A percentile compares a stretch with the other conserved stretches of the same genome.
Conservation (phyloP, 2,888 invertebrate genomes). For the Calameuta pallipes region DNA sequence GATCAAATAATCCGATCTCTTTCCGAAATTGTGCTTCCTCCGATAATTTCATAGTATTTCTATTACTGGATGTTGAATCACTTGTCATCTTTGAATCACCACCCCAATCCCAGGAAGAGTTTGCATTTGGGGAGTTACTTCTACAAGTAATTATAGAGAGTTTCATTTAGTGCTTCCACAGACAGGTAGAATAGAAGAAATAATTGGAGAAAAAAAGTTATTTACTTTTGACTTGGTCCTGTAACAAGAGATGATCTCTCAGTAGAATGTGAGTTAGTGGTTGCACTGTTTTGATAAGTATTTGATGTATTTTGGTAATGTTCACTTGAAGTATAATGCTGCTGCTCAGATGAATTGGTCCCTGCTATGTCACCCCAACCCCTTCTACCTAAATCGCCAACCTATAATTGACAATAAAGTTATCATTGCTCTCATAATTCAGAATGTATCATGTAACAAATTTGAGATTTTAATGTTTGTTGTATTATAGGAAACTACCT, state of each 20-base stretch:
- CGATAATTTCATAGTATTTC: conserved; percentile 21
- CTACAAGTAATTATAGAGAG: conserved; percentile 24
- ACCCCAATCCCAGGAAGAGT: conserved; percentile 55
- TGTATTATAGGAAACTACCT: conserved; percentile 67
- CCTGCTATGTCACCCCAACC: conserved; percentile 75
- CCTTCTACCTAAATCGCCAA: conserved; percentile 75
- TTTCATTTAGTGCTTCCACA: background rate
- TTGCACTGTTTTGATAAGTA: conserved; percentile 49
- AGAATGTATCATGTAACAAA: background rate
- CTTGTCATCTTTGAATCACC: conserved; percentile 36
- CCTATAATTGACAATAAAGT: conserved; percentile 61
- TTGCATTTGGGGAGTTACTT: conserved; percentile 39
- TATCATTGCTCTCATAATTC: background rate
- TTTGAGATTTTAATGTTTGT: background rate
- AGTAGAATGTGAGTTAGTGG: conserved; percentile 47
- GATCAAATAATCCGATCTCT: background rate
- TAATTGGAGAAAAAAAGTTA: background rate
- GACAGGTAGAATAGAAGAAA: background rate
- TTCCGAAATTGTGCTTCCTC: background rate
- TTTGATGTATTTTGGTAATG: conserved; percentile 57
- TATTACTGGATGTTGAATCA: conserved; percentile 38
- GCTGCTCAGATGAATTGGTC: conserved; percentile 67
- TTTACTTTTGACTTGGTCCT: conserved; percentile 51
- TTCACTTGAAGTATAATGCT: conserved; percentile 49
- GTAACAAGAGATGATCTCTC: conserved; percentile 59